Base-by-base conservation (phyloP, 1,140 invertebrate species). In the Centruroides vittatus region DNA sequence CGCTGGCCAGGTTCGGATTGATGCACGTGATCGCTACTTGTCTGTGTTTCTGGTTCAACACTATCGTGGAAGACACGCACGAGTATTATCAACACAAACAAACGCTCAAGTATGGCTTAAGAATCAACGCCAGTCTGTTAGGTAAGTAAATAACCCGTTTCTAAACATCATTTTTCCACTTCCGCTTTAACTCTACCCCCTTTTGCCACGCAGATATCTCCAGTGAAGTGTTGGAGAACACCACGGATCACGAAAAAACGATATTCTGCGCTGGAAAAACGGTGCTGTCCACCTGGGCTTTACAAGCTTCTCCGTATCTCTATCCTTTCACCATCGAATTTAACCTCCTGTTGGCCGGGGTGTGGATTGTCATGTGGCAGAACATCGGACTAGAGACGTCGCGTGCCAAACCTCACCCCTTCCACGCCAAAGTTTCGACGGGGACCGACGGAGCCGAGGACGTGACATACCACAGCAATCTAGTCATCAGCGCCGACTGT, bases 261-360 rank as follows among this genome's bases (percentile, higher is more conserved):
- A 56, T 55, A n/a, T 6, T 47, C n/a, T 63, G 61, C 41, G 57
- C 50, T n/a, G 5, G 47, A 34, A 56, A 50, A n/a, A 56, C 58
- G 10, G 54, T 65, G 34, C 23, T 61, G 5, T 65, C 60, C 3
- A 53, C 58, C 5, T 61, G 54, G 35, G 56, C 51, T 3, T 41
- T 65, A 10, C 60, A 60, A 35, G 60, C 57, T 3, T 50, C 61
- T 48, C 82, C 83, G 0, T 85, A 85, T 71, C 71, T 86, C 12
- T 85, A 84, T 70, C 84, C 84, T 3, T 85, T 85, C 71, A 82
- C 78, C 63, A 83, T 86, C 23, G 84, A 86, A 72, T 86, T 82
- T 70, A 84, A 80, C 69, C 83, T 86, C 70, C 75, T 86, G 55
- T 80, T 85, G 78, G 82, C 63, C 61, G 83, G 83, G 3, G 77